Base-by-base conservation (phyloP, 2,113 vertebrate genomes). In the Pomatorhinus ruficollis region DNA sequence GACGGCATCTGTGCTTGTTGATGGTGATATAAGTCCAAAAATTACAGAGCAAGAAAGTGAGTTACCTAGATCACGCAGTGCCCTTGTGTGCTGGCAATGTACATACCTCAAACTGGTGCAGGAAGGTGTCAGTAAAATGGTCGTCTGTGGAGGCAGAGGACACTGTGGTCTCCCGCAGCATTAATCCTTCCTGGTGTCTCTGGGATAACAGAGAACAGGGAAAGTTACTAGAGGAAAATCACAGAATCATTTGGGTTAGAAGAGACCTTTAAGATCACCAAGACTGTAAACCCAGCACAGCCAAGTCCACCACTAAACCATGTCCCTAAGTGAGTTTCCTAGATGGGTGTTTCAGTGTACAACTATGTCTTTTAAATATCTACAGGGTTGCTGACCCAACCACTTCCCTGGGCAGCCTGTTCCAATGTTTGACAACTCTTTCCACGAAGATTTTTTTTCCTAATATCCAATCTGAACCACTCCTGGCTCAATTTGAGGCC, bases 221-320 rank as follows among this genome's bases (percentile, higher is more conserved):
- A 68, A 72, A 2, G 0, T 39, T 71, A 49, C 11, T 18, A 66
- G 35, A 71, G 18, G 33, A 84, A 92, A 84, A 56, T 17, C 45
- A 60, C 9, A 2, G 33, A 70, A 66, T 37, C 33, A 27, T 65
- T 66, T 30, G 15, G 6, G 33, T 49, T 40, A n/a, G 33, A 50
- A 85, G 11, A 71, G 33, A 71, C 18, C 27, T 50, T 44, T 39
- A 50, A 60, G 57, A 60, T 50, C 11, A 75, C 37, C 0, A 0
- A 81, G 18, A 13, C 20, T 12, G 1, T 44, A 28, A 87, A 69
- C 23, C 8, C 17, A 63, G 24, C 25, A 39, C 0, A 0, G 22
- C n/a, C 49, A 84, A 45, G 17, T 15, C 21, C 40, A 31, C 9
- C 33, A 54, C 40, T 50, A 60, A 85, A 31, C 28, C 27, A 4